These are phyloP conservation scores for Oithona nana DNA, from an alignment of 2,888 invertebrate genomes.

Conservation along the genomic window DNA sequence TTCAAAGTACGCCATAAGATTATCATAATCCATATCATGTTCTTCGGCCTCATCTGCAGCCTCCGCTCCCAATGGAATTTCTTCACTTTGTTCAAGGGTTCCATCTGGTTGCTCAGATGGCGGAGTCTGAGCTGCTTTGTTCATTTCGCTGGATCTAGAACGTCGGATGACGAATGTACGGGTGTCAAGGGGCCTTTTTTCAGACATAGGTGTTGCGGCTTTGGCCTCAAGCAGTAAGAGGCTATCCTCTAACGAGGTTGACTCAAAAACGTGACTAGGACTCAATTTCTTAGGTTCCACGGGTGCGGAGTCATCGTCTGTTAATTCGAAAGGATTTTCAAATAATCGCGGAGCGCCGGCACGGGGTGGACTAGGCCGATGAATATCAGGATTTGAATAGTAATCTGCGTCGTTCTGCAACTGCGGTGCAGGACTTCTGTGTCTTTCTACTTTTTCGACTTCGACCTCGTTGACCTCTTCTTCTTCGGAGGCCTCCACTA, in stretches of 20 bases:
- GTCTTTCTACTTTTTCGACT: not conserved
- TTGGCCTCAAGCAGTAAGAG: not conserved
- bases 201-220: not conserved
- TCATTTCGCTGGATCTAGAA: slow-evolving; percentile 45
- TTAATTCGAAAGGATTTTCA: slow-evolving; percentile 6
- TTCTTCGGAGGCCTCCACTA: not conserved
- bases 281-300: not conserved
- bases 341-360: not conserved
- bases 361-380: slow-evolving; percentile 11
- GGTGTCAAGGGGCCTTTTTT: not conserved
- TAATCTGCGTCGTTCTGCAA: not conserved
- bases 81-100: slow-evolving; percentile 24
- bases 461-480: not conserved
- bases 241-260: not conserved
- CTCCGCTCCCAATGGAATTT: slow-evolving; percentile 23
- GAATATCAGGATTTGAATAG: slow-evolving; percentile 12
- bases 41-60: slow-evolving; percentile 27
- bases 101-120: not conserved
- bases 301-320: not conserved
- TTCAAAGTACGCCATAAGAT: slow-evolving; percentile 95
- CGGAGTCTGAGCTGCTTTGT: slow-evolving; percentile 28
- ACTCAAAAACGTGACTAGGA: slow-evolving; percentile 4
- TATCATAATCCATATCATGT: slow-evolving; percentile 70
- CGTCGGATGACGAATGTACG: slow-evolving; percentile 47
- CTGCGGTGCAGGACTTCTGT: not conserved